Conservation (phyloP, 1,140 invertebrate species). For the Plodia interpunctella region DNA sequence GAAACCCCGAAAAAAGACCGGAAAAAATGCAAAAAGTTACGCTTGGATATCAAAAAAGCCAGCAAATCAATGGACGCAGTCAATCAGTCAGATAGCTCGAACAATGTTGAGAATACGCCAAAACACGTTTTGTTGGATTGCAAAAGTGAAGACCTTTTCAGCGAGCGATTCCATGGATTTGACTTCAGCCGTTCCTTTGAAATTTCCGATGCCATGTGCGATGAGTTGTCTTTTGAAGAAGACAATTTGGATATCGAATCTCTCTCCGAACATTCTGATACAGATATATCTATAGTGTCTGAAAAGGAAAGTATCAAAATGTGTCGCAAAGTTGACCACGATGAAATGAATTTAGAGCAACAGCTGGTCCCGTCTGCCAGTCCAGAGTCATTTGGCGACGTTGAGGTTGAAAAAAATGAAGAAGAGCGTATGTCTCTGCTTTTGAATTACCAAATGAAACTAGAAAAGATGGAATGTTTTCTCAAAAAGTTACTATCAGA, state of each 20-base stretch:
- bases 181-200: conserved; percentile 63
- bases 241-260: conserved; percentile 50
- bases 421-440: conserved; percentile 45
- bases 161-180: conserved; percentile 43
- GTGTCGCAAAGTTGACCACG: conserved; percentile 50
- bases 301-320: conserved; percentile 48
- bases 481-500: conserved; percentile 54
- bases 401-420: conserved; percentile 56
- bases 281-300: conserved; percentile 36
- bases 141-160: conserved; percentile 52
- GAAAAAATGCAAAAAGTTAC: conserved; percentile 47
- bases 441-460: conserved; percentile 47
- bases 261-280: conserved; percentile 48
- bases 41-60: conserved; percentile 59
- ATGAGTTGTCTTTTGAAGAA: conserved; percentile 33
- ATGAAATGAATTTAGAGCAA: conserved; percentile 20
- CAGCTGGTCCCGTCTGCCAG: conserved; percentile 34
- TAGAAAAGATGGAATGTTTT: conserved; percentile 51
- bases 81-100: conserved; percentile 24
- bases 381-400: conserved; percentile 55
- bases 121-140: conserved; percentile 53
- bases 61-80: conserved; percentile 41
- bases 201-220: conserved; percentile 47
- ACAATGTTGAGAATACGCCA: conserved; percentile 58
- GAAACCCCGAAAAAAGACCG: conserved; percentile 26